phyloP scores from a whole-genome alignment of 2,113 vertebrate genomes.

The Phasianus colchicus region DNA sequence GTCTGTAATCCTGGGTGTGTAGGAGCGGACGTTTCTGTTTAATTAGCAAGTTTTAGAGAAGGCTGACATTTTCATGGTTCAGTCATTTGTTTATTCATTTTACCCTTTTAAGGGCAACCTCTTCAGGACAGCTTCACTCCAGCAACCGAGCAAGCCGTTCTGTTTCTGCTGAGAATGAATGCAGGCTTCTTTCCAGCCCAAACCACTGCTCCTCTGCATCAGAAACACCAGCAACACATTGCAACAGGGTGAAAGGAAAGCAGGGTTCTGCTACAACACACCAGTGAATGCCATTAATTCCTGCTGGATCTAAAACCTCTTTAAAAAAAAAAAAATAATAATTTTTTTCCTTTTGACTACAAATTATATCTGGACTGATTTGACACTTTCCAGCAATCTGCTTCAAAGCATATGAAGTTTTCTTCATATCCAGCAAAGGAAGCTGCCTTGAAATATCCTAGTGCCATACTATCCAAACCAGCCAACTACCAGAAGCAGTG shows the following conservation, averaged over 20 bases:
- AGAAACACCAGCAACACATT: neutral
- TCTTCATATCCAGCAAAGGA: no score
- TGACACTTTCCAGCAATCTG: neutral
- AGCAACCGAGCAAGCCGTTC: neutral
- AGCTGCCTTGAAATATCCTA: neutral
- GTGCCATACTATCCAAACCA: neutral
- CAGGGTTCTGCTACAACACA: neutral
- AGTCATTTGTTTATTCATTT: neutral
- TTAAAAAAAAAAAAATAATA: neutral
- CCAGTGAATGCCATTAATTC: neutral
- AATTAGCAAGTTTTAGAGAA: neutral
- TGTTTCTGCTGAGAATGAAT: neutral
- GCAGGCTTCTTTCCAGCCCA: neutral
- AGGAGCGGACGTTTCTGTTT: constrained; percentile 18
- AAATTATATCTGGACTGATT: neutral
- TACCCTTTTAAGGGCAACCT: constrained; percentile 57
- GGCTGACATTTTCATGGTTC: constrained; percentile 11
- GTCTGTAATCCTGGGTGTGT: neutral
- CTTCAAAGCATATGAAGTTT: neutral
- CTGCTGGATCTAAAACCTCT: neutral
- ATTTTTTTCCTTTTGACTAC: neutral
- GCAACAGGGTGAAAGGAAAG: neutral
- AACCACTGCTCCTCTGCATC: neutral
- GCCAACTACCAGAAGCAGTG: neutral
- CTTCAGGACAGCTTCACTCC: neutral